Evolutionary conservation across 2,888 invertebrate species (phyloP).

Genomic region (Notocelia uddmanniana): DNA sequence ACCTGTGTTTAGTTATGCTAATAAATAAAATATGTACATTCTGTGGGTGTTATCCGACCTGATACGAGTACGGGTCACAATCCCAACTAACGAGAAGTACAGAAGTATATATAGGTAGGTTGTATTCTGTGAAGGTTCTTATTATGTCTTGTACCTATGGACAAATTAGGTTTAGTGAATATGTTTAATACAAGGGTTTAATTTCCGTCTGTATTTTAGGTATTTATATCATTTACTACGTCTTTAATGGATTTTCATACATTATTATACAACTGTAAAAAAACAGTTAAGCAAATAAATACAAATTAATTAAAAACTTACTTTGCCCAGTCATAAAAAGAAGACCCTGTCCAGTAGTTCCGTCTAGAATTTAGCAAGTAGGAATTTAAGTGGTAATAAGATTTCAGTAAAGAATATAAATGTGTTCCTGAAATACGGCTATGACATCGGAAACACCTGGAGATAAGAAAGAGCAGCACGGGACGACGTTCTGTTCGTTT

Average conservation of each 20-base stretch:
- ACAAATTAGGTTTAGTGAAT: background rate
- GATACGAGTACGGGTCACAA: background rate
- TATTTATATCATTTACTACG: background rate
- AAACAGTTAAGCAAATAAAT: no score
- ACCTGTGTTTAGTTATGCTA: no score
- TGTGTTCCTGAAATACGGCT: slow-evolving; percentile 17
- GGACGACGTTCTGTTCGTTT: background rate
- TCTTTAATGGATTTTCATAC: background rate
- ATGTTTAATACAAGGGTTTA: background rate
- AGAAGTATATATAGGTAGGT: no score
- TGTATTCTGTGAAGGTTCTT: background rate
- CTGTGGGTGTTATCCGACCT: background rate
- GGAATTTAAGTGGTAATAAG: background rate
- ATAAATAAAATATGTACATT: background rate
- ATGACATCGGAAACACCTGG: slow-evolving; percentile 12
- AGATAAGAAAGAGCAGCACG: slow-evolving; percentile 23
- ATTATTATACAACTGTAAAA: no score
- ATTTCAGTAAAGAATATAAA: slow-evolving; percentile 14
- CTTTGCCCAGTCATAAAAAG: no score
- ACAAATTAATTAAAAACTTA: no score
- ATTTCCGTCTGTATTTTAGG: background rate
- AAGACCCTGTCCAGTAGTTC: no score
- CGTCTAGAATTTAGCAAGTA: no score
- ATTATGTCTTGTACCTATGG: background rate
- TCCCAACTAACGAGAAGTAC: background rate